Percentiles rank a stretch among this genome's conserved stretches.
Evolutionary conservation across 2,888 invertebrate species (phyloP).

Genomic region (Calameuta idolon): DNA sequence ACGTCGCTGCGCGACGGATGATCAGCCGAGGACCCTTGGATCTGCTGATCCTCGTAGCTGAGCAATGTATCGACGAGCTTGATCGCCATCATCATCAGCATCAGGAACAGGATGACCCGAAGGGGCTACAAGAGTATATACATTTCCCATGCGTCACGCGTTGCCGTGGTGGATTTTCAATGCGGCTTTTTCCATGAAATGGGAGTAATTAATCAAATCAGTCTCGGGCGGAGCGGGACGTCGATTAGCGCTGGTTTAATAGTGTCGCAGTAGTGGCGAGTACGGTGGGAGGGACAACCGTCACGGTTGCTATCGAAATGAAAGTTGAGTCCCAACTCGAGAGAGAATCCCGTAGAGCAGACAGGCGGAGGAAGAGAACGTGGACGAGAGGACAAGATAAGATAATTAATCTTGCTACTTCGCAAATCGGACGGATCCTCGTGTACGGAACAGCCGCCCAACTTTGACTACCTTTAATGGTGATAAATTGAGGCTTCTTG

Average conservation of each 20-base stretch:
- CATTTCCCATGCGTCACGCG: no score
- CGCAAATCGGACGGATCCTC: constrained; percentile 33
- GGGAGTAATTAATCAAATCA: constrained; percentile 49
- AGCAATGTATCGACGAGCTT: no score
- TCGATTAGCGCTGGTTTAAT: background rate
- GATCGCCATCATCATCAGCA: no score
- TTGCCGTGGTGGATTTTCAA: constrained; percentile 26
- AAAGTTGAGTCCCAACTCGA: constrained; percentile 22
- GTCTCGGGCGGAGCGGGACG: constrained; percentile 21
- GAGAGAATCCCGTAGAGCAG: constrained; percentile 12
- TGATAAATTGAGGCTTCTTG: constrained; percentile 18
- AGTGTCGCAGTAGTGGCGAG: constrained; percentile 21
- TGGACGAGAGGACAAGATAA: constrained; percentile 29
- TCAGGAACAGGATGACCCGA: no score
- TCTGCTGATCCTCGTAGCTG: no score
- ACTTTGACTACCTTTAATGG: constrained; percentile 26
- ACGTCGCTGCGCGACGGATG: no score
- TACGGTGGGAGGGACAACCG: no score
- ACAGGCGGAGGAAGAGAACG: constrained; percentile 17
- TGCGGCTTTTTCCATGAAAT: constrained; percentile 36
- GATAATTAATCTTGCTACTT: constrained; percentile 51
- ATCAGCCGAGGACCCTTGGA: no score
- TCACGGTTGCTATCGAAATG: constrained; percentile 33
- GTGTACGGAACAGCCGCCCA: constrained; percentile 4
- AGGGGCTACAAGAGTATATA: no score